Conservation (phyloP, 2,888 invertebrate species). For the Epinotia ramella region DNA sequence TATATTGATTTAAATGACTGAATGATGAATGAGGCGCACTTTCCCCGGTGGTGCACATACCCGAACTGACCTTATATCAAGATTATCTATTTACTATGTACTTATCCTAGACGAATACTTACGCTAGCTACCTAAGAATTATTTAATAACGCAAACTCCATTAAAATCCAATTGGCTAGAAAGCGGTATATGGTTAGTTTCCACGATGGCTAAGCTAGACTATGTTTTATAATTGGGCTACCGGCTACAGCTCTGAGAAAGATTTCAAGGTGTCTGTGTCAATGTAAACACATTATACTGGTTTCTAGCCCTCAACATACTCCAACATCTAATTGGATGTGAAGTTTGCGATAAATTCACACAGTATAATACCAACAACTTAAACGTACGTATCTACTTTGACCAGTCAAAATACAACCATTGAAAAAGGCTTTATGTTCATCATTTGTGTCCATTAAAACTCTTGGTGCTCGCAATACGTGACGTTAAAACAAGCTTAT, state of each 20-base stretch:
- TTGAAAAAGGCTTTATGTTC: constrained; percentile 10
- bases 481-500: neutral
- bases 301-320: neutral
- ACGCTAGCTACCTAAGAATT: neutral
- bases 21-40: too few species aligned
- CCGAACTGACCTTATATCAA: too few species aligned
- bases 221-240: neutral
- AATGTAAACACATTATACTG: neutral
- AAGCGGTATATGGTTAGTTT: neutral
- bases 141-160: constrained; percentile 8
- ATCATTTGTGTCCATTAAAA: neutral
- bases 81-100: neutral
- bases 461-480: neutral
- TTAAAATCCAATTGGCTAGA: neutral
- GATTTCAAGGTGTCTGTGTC: too few species aligned
- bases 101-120: neutral
- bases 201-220: neutral
- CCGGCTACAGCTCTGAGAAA: too few species aligned
- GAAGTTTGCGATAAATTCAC: neutral
- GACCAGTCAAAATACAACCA: constrained; percentile 35
- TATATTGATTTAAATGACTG: too few species aligned
- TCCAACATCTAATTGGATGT: neutral
- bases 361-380: neutral
- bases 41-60: too few species aligned
- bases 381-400: constrained; percentile 5